These are phyloP conservation scores for Furcifer pardalis DNA, from an alignment of 2,797 vertebrate genomes.

Conservation along the genomic window DNA sequence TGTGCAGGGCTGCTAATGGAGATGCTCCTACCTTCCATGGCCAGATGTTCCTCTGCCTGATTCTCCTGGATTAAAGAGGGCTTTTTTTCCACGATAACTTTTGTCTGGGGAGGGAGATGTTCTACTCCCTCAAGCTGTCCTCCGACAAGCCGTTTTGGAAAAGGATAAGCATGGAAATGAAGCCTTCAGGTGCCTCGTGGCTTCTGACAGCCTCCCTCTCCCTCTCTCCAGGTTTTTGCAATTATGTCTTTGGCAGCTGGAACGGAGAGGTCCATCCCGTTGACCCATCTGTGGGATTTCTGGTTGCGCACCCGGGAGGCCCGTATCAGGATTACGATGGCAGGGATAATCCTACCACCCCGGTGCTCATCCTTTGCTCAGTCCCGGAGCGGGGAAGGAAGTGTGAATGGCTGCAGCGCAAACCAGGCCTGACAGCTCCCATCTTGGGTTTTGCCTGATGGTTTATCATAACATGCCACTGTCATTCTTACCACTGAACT, in stretches of 20 bases:
- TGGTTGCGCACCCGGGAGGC: constrained; percentile 17
- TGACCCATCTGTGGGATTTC: constrained; percentile 28
- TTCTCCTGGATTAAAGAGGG: background rate
- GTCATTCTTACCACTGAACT: background rate
- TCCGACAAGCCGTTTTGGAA: background rate
- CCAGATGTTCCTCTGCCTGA: background rate
- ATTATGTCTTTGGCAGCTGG: constrained; percentile 28
- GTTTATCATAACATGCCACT: background rate
- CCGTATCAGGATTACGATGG: constrained; percentile 28
- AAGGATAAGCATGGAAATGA: background rate
- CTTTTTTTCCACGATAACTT: background rate
- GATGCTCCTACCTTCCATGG: background rate
- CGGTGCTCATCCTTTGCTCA: constrained; percentile 29
- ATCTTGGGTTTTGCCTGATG: background rate
- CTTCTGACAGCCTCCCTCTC: background rate
- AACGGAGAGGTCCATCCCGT: background rate
- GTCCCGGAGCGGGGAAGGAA: constrained; percentile 4
- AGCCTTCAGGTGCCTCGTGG: background rate
- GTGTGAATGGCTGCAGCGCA: rapidly evolving
- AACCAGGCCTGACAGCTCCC: too few species aligned
- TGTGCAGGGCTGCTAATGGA: too few species aligned
- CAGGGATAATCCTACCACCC: constrained; percentile 15
- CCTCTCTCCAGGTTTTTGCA: constrained; percentile 34
- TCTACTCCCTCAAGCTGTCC: background rate
- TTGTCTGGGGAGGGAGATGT: background rate